A percentile compares a stretch with the other conserved stretches of the same genome.
phyloP scores from a whole-genome alignment of 2,797 vertebrate species.

The Helarctos malayanus region DNA sequence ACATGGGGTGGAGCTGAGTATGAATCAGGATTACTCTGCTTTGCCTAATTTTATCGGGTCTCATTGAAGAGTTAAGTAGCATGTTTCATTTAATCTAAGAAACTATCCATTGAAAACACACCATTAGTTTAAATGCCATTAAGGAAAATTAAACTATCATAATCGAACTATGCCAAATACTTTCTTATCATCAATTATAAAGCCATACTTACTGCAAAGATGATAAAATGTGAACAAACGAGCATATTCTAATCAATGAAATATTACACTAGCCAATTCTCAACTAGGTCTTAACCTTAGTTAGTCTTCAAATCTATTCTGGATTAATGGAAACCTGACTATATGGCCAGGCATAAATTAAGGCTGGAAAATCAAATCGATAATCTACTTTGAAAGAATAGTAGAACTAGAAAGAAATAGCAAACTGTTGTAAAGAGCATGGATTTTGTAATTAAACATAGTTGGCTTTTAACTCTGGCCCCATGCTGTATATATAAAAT shows the following conservation, averaged over 20 bases:
- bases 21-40: neutral
- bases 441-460: slow-evolving; percentile 41
- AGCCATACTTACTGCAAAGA: neutral
- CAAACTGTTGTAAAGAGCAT: neutral
- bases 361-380: slow-evolving; percentile 1
- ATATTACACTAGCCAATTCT: neutral
- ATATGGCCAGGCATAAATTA: slow-evolving; percentile 27
- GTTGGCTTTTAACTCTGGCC: neutral
- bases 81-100: slow-evolving; percentile 24
- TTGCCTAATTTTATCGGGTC: neutral
- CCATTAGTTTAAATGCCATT: neutral
- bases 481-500: neutral
- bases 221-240: slow-evolving; percentile 32
- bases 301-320: neutral
- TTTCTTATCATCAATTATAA: neutral
- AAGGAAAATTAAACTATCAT: slow-evolving; percentile 11
- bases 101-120: neutral
- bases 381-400: slow-evolving; percentile 47
- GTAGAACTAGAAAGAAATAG: slow-evolving; percentile 23
- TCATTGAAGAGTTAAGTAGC: neutral
- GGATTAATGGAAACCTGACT: slow-evolving; percentile 38
- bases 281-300: neutral
- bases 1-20: neutral
- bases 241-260: neutral
- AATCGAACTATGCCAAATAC: slow-evolving; percentile 4